A percentile compares a stretch with the other conserved stretches of the same genome.
Conservation (phyloP, 1,140 invertebrate genomes). For the Telenomus remus region DNA sequence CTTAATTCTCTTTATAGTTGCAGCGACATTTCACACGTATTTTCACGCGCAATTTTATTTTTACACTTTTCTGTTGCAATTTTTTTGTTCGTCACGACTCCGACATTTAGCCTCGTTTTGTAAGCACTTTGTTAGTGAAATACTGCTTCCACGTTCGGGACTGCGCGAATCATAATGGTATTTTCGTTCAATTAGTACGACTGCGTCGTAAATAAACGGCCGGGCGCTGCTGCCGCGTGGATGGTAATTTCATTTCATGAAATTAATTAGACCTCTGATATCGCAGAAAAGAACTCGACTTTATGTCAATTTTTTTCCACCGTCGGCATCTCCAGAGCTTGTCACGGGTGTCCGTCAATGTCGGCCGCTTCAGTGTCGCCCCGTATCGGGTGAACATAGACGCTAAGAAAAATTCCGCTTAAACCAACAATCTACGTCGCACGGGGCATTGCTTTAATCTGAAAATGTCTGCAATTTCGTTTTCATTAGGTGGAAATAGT, state of each 20-base stretch:
- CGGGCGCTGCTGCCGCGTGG: slow-evolving; percentile 1
- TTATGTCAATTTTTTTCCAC: slow-evolving; percentile 23
- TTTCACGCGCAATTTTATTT: slow-evolving; percentile 46
- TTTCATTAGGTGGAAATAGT: too few species aligned
- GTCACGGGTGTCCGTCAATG: slow-evolving; percentile 44
- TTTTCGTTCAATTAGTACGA: slow-evolving; percentile 50
- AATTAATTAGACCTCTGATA: slow-evolving; percentile 51
- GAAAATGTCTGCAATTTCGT: too few species aligned
- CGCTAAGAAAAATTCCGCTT: slow-evolving; percentile 36
- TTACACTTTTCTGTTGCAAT: slow-evolving; percentile 25
- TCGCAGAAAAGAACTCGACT: slow-evolving; percentile 39
- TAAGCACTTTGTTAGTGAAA: slow-evolving; percentile 55
- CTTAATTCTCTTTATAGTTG: not conserved
- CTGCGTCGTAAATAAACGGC: slow-evolving; percentile 46
- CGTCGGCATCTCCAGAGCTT: slow-evolving; percentile 26
- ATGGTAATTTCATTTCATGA: slow-evolving; percentile 48
- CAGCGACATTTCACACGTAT: slow-evolving; percentile 42
- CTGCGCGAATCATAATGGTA: slow-evolving; percentile 41
- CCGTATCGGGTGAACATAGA: slow-evolving; percentile 44
- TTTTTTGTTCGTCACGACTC: slow-evolving; percentile 20
- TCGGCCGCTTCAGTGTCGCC: slow-evolving; percentile 20
- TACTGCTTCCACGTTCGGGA: slow-evolving; percentile 47
- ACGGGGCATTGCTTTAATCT: not conserved
- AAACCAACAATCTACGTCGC: not conserved
- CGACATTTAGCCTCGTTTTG: slow-evolving; percentile 54